Conservation (phyloP, 2,888 invertebrate species). For the Drosophila emarginata region DNA sequence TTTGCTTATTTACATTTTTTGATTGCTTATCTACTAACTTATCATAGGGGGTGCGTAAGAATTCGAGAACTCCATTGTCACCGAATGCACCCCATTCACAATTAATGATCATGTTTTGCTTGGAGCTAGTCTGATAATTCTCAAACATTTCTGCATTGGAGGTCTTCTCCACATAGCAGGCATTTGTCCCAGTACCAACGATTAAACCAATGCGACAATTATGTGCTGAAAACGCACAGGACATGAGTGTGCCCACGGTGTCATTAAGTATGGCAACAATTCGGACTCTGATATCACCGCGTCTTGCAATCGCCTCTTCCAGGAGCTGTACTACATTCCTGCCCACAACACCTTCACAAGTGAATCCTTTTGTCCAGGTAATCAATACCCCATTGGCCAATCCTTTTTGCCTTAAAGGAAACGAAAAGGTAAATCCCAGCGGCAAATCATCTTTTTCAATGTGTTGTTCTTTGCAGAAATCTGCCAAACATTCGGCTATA, state of each 20-base stretch:
- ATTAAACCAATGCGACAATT: conserved; percentile 88
- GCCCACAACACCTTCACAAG: conserved; percentile 93
- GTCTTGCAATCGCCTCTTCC: conserved; percentile 91
- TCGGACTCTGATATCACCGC: conserved; percentile 90
- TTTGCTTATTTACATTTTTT: conserved; percentile 90
- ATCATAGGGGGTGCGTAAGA: conserved; percentile 91
- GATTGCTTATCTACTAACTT: conserved; percentile 90
- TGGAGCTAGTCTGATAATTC: conserved; percentile 77
- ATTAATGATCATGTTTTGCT: conserved; percentile 89
- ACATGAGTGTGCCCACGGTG: conserved; percentile 95
- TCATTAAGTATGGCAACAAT: conserved; percentile 96
- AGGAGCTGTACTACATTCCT: conserved; percentile 94
- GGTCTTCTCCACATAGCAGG: conserved; percentile 92
- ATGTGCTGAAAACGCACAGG: conserved; percentile 90
- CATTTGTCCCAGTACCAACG: conserved; percentile 95
- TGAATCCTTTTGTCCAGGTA: conserved; percentile 98
- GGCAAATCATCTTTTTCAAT: conserved; percentile 87
- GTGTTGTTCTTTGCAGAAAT: conserved; percentile 92
- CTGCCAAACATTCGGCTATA: conserved; percentile 94
- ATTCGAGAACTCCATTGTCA: conserved; percentile 92
- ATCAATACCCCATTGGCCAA: conserved; percentile 92
- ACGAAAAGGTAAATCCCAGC: conserved; percentile 97
- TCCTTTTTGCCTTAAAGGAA: conserved; percentile 92
- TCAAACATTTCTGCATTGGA: conserved; percentile 91
- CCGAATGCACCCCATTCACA: conserved; percentile 99